phyloP scores from a whole-genome alignment of 1,140 invertebrate species.

The Phenacoccus solenopsis region DNA sequence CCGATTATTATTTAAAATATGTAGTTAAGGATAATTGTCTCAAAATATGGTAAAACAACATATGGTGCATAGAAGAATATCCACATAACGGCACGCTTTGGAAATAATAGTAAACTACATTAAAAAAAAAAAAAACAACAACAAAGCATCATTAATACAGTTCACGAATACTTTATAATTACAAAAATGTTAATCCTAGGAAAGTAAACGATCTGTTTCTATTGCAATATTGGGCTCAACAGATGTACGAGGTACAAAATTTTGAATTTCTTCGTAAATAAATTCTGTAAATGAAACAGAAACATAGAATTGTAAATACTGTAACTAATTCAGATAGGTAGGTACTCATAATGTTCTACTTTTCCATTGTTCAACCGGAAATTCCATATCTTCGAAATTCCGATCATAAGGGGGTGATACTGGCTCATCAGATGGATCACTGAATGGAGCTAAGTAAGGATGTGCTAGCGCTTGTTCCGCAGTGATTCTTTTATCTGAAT shows the following conservation, averaged over 20 bases:
- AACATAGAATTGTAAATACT: constrained; percentile 15
- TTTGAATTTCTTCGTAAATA: constrained; percentile 61
- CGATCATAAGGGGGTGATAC: constrained; percentile 78
- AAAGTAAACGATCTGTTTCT: not conserved
- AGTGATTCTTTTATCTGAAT: constrained; percentile 85
- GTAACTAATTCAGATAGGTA: too few relatives aligned
- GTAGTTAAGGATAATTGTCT: too few relatives aligned
- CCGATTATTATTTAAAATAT: too few relatives aligned
- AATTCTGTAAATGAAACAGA: constrained; percentile 48
- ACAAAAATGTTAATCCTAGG: too few relatives aligned
- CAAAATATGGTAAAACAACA: too few relatives aligned
- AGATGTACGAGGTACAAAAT: constrained; percentile 45
- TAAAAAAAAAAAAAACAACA: not conserved
- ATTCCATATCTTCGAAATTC: constrained; percentile 89
- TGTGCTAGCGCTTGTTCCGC: constrained; percentile 87
- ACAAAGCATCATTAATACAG: not conserved
- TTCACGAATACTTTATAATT: too few relatives aligned
- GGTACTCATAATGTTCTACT: too few relatives aligned
- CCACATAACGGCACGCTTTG: not conserved
- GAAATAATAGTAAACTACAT: not conserved
- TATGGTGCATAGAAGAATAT: too few relatives aligned
- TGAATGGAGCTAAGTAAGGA: constrained; percentile 72
- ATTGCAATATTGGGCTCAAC: not conserved
- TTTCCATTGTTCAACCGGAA: constrained; percentile 87
- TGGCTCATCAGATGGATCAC: constrained; percentile 87